Evolutionary conservation across 2,113 vertebrate species (phyloP).

Genomic region (Rhinolophus ferrumequinum): DNA sequence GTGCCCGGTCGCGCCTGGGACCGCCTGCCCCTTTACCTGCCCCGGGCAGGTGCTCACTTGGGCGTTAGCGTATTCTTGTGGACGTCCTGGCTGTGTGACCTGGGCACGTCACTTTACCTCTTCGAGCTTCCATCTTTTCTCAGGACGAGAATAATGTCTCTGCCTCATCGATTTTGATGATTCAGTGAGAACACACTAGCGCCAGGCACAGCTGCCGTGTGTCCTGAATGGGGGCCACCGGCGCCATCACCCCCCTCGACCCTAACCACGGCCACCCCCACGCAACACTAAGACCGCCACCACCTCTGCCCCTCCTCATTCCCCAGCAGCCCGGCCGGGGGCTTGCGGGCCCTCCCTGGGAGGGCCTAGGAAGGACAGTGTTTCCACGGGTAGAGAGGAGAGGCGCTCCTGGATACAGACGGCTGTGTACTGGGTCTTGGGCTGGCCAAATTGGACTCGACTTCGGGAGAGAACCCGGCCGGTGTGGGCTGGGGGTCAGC

Average conservation of each 20-base stretch:
- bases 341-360: background rate
- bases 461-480: background rate
- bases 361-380: background rate
- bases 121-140: background rate
- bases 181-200: accelerated
- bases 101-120: accelerated
- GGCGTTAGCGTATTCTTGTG: background rate
- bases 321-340: background rate
- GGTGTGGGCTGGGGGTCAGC: accelerated
- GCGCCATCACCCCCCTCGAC: accelerated
- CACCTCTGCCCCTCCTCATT: accelerated
- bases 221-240: accelerated
- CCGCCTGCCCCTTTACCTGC: background rate
- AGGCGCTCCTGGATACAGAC: background rate
- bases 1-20: too few relatives aligned
- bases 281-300: background rate
- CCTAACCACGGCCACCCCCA: accelerated
- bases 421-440: accelerated
- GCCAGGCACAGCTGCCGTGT: accelerated
- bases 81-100: background rate
- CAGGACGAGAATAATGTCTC: accelerated
- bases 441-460: background rate
- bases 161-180: accelerated
- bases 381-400: accelerated
- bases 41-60: accelerated